Percentiles rank a stretch among this genome's conserved stretches.
These are phyloP conservation scores for Brachypteracias leptosomus DNA, from an alignment of 2,113 vertebrate genomes.

Conservation along the genomic window DNA sequence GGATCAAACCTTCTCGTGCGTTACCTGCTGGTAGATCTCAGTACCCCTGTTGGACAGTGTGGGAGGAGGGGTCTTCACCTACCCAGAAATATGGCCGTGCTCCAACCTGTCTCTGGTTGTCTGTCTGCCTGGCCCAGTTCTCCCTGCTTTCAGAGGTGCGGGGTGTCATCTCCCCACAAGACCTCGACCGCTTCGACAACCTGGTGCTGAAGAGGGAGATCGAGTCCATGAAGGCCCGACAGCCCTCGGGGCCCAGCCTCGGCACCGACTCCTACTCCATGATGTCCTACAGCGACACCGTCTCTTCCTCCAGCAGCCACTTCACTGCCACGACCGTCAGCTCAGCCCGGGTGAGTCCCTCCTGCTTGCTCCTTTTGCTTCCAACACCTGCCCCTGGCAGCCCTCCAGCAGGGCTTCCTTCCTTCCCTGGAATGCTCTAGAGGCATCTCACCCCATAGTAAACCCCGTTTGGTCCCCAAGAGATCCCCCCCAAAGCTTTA, in stretches of 20 bases:
- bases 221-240: conserved; percentile 91
- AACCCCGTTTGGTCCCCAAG: accelerated
- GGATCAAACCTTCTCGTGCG: not conserved
- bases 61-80: not conserved
- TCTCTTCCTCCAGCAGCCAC: conserved; percentile 90
- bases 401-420: accelerated
- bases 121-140: conserved; percentile 77
- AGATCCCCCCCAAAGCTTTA: not conserved
- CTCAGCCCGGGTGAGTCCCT: conserved; percentile 87
- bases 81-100: accelerated
- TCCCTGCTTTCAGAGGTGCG: conserved; percentile 92
- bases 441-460: accelerated
- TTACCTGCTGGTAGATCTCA: not conserved
- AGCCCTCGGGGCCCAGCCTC: conserved; percentile 68
- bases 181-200: conserved; percentile 90
- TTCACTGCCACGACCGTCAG: conserved; percentile 95
- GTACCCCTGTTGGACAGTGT: not conserved
- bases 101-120: not conserved
- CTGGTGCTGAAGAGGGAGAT: conserved; percentile 93
- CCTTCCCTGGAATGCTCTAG: accelerated
- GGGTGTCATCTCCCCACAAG: conserved; percentile 85
- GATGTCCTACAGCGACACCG: conserved; percentile 88
- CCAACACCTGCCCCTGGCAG: not conserved
- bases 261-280: conserved; percentile 82
- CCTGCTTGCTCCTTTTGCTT: not conserved